phyloP scores from a whole-genome alignment of 1,140 invertebrate genomes.

The Ceratina japonica region DNA sequence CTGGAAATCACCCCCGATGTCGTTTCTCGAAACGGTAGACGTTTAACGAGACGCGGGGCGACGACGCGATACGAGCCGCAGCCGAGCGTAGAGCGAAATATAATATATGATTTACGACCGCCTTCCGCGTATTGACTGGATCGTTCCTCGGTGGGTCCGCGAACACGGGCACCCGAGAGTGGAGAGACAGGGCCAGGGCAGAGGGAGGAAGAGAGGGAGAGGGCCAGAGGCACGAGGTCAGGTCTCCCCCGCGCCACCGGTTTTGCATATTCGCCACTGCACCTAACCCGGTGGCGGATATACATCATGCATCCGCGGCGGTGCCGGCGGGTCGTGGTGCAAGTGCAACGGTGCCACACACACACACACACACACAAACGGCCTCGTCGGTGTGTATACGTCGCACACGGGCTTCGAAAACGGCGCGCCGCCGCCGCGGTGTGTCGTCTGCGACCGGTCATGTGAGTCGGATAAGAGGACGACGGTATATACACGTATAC shows the following conservation, averaged over 20 bases:
- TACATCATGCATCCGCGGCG: conserved; percentile 72
- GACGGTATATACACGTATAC: conserved; percentile 8
- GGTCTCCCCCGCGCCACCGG: conserved; percentile 63
- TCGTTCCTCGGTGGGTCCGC: conserved; percentile 42
- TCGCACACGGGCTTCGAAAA: conserved; percentile 18
- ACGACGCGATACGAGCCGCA: background rate
- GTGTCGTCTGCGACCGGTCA: background rate
- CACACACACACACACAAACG: conserved; percentile 39
- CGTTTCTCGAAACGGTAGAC: background rate
- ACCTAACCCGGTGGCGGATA: conserved; percentile 72
- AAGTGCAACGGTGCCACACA: conserved; percentile 70
- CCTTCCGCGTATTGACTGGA: conserved; percentile 59
- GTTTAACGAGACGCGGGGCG: background rate
- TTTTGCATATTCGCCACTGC: conserved; percentile 74
- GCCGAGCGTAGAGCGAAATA: conserved; percentile 47
- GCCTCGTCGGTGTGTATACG: background rate
- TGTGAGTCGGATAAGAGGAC: conserved; percentile 7
- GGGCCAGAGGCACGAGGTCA: conserved; percentile 40
- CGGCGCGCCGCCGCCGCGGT: conserved; percentile 1
- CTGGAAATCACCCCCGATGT: background rate
- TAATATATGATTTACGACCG: conserved; percentile 67
- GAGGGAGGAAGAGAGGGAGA: background rate
- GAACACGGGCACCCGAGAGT: conserved; percentile 5
- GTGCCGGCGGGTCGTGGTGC: conserved; percentile 64
- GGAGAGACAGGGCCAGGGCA: conserved; percentile 16